Evolutionary conservation across 2,797 vertebrate genomes (phyloP).

Genomic region (Crocodylus rhombifer): DNA sequence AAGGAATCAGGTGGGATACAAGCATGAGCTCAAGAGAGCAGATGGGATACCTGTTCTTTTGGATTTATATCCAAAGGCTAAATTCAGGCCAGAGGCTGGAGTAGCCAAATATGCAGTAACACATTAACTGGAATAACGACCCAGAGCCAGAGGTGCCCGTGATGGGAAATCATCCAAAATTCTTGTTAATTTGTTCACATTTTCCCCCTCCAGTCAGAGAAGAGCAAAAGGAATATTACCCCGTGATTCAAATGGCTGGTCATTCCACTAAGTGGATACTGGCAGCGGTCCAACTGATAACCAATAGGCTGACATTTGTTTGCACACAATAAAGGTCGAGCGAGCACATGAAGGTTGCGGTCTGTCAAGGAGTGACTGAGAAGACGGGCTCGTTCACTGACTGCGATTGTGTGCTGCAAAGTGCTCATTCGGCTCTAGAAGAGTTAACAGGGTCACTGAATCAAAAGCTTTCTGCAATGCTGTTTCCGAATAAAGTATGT

Average conservation of each 20-base stretch:
- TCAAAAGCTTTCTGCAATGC: constrained; percentile 49
- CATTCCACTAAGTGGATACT: rapidly evolving
- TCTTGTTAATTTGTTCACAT: background rate
- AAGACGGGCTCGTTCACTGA: background rate
- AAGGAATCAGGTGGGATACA: background rate
- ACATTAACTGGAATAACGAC: background rate
- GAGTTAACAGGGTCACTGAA: constrained; percentile 14
- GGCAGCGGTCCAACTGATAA: background rate
- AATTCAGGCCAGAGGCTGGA: background rate
- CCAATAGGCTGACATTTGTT: background rate
- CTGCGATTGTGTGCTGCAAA: background rate
- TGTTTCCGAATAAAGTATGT: constrained; percentile 41
- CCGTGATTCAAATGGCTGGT: background rate
- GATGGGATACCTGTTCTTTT: background rate
- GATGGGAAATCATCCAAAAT: no score
- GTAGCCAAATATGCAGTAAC: background rate
- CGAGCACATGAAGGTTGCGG: rapidly evolving
- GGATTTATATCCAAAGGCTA: background rate
- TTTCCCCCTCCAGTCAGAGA: background rate
- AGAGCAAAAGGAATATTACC: background rate
- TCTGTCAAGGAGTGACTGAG: background rate
- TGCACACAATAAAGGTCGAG: rapidly evolving
- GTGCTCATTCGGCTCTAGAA: background rate
- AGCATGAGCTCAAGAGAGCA: background rate
- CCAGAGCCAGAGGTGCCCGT: background rate